These are phyloP conservation scores for Carassius gibelio DNA, from an alignment of 2,113 vertebrate species.

Conservation along the genomic window DNA sequence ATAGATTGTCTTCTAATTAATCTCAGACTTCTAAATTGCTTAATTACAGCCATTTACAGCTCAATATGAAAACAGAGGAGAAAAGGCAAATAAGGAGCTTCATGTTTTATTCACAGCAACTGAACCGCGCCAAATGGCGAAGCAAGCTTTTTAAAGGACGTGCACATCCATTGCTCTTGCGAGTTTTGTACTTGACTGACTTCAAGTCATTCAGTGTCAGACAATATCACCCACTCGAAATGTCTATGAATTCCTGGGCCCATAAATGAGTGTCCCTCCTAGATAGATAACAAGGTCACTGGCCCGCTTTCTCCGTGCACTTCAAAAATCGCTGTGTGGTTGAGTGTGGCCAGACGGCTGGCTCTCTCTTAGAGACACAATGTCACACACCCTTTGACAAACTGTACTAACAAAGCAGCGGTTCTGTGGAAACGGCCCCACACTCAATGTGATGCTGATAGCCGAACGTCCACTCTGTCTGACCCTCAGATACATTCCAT, in stretches of 20 bases:
- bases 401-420: slow-evolving; percentile 29
- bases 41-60: slow-evolving; percentile 70
- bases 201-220: slow-evolving; percentile 7
- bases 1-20: slow-evolving; percentile 73
- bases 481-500: slow-evolving; percentile 59
- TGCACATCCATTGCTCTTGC: neutral
- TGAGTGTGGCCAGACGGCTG: slow-evolving; percentile 18
- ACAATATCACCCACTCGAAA: slow-evolving; percentile 31
- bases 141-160: neutral
- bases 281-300: slow-evolving; percentile 31
- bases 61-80: slow-evolving; percentile 55
- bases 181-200: neutral
- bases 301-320: slow-evolving; percentile 30
- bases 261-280: slow-evolving; percentile 33
- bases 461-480: slow-evolving; percentile 53
- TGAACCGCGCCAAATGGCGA: neutral
- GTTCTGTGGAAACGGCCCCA: slow-evolving; percentile 15
- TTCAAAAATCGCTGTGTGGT: slow-evolving; percentile 9
- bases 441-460: slow-evolving; percentile 52
- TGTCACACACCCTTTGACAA: slow-evolving; percentile 45
- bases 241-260: slow-evolving; percentile 20
- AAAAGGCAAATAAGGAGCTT: slow-evolving; percentile 59
- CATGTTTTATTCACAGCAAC: slow-evolving; percentile 41
- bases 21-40: slow-evolving; percentile 72
- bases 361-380: slow-evolving; percentile 25